Evolutionary conservation across 2,888 invertebrate species (phyloP).

Genomic region (Abrostola triplasia): DNA sequence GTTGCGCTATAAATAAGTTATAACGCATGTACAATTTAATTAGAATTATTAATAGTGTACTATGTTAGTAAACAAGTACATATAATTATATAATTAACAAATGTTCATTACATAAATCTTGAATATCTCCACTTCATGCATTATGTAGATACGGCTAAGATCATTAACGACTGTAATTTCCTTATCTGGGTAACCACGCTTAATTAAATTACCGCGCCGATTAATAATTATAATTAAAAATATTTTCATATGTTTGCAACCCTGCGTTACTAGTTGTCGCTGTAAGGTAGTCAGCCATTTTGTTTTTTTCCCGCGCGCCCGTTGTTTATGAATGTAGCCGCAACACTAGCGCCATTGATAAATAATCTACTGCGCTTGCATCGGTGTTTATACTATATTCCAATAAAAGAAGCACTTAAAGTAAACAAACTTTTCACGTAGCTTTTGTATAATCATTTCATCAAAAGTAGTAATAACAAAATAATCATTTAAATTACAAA

Average conservation of each 20-base stretch:
- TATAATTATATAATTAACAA: conserved; percentile 13
- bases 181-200: conserved; percentile 39
- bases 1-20: too few species aligned
- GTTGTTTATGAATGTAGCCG: conserved; percentile 66
- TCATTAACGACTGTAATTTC: conserved; percentile 41
- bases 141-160: conserved; percentile 33
- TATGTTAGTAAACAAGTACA: not conserved
- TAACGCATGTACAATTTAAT: too few species aligned
- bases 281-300: conserved; percentile 57
- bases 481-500: too few species aligned
- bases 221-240: conserved; percentile 35
- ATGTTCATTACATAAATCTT: conserved; percentile 27
- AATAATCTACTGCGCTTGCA: conserved; percentile 50
- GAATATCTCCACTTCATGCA: conserved; percentile 21
- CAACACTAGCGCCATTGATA: conserved; percentile 67
- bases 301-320: conserved; percentile 64
- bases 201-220: conserved; percentile 32
- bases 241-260: conserved; percentile 43
- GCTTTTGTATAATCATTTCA: too few species aligned
- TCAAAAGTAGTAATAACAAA: too few species aligned
- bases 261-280: conserved; percentile 54
- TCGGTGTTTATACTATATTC: conserved; percentile 14
- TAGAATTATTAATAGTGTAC: not conserved
- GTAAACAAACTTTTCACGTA: too few species aligned
- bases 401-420: too few species aligned